Evolutionary conservation across 1,140 invertebrate genomes (phyloP).

Genomic region (Cotesia chilonis): DNA sequence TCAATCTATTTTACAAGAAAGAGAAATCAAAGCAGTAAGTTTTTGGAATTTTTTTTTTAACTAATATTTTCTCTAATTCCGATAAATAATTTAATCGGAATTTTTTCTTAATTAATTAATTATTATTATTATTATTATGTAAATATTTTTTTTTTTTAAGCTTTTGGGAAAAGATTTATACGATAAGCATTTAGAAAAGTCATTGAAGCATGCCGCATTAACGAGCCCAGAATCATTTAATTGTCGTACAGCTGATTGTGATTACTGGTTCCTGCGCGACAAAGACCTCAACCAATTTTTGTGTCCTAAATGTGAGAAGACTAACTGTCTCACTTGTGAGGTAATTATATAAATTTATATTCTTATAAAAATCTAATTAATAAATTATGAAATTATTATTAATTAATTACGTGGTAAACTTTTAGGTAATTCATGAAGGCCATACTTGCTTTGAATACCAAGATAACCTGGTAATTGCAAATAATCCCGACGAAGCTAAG

Average conservation of each 20-base stretch:
- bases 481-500: conserved; percentile 72
- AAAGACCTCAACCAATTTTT: conserved; percentile 85
- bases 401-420: neutral
- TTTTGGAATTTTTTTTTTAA: neutral
- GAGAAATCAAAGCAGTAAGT: conserved; percentile 85
- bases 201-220: conserved; percentile 82
- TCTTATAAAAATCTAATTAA: neutral
- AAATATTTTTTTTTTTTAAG: conserved; percentile 49
- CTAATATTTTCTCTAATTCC: neutral
- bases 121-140: too few species aligned
- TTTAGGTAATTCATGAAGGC: conserved; percentile 81
- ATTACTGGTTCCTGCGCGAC: conserved; percentile 90
- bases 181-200: conserved; percentile 81
- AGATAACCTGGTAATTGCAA: conserved; percentile 70
- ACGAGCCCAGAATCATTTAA: conserved; percentile 83
- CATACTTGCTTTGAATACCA: conserved; percentile 88
- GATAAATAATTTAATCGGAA: too few species aligned
- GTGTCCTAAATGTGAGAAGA: conserved; percentile 83
- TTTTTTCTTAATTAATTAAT: too few species aligned
- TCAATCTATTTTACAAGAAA: conserved; percentile 79
- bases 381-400: neutral
- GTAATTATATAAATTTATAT: conserved; percentile 61
- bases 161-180: conserved; percentile 77
- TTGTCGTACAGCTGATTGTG: conserved; percentile 88
- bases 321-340: conserved; percentile 89